Evolutionary conservation across 2,113 vertebrate species (phyloP), one percentile per base, ranked within the genome.

Genomic region (Ceyx margarethae): DNA sequence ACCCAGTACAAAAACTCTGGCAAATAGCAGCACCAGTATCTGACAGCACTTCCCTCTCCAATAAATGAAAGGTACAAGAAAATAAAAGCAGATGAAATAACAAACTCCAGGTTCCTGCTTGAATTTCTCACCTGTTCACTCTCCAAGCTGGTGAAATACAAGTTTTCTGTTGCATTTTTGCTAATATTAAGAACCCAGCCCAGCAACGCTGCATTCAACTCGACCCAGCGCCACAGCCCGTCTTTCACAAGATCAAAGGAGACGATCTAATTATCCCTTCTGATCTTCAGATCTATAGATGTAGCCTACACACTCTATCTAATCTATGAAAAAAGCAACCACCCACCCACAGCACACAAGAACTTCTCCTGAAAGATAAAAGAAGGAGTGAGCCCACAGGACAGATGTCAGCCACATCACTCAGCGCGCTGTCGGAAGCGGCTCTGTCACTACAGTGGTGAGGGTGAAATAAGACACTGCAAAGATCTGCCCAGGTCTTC

Each of bases 261-360:
- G 33, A 92, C 42, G 51, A 90, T 82, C 66, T 89, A 83, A 95
- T 89, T 78, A 89, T 77, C 74, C 86, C 42, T 94, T 75, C 76
- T 93, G 85, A 40, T 87, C 88, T 88, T 91, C 82, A 93, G 83
- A 90, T 48, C 93, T 65, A 22, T 9, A 57, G 83, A 90, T 58
- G 68, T 64, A 77, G 87, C 87, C 60, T 76, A 72, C 81, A 67
- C 56, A 56, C 28, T 42, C 61, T 50, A 75, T 82, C 86, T 96
- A 87, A 94, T 93, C 91, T 85, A 79, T 42, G 87, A 71, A 76
- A 89, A 95, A 87, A 79, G 50, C 91, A 92, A 42, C 78, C 81
- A 92, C 84, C 71, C 81, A 91, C 81, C 81, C 74, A 64, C 2
- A 74, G 51, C 2, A 73, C 58, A 71, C 60, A 89, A 72, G 64